Conservation (phyloP, 2,113 vertebrate genomes). For the Toxotes chatareus region DNA sequence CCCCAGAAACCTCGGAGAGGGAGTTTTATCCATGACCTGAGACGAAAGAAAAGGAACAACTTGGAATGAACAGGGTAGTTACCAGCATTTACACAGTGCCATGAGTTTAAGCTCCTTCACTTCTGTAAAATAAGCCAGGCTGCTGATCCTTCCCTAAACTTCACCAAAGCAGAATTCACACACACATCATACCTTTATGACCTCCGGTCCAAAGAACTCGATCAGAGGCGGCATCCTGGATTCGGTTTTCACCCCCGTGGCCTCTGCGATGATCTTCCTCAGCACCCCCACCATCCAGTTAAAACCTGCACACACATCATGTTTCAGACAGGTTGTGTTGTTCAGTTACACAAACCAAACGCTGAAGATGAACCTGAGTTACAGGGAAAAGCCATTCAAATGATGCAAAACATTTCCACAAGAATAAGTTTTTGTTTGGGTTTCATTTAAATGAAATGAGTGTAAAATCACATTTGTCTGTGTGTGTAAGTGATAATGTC, state of each 20-base stretch:
- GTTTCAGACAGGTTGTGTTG: neutral
- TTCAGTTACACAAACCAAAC: too few species aligned
- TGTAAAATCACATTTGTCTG: too few species aligned
- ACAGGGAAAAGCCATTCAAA: too few species aligned
- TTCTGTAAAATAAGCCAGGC: too few species aligned
- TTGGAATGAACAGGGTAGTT: neutral
- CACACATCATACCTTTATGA: constrained; percentile 56
- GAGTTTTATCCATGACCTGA: constrained; percentile 54
- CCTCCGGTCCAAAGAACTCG: constrained; percentile 70
- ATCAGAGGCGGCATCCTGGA: constrained; percentile 59
- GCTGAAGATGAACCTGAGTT: too few species aligned
- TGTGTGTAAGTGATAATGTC: neutral
- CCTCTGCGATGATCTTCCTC: constrained; percentile 63
- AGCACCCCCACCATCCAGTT: constrained; percentile 80
- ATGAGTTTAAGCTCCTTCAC: too few species aligned
- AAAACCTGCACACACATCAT: constrained; percentile 62
- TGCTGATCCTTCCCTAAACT: too few species aligned
- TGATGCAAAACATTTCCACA: too few species aligned
- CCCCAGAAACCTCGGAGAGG: constrained; percentile 74
- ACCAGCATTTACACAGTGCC: too few species aligned
- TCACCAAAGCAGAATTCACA: neutral
- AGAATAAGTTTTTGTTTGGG: too few species aligned
- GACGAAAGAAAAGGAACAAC: neutral
- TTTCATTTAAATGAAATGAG: too few species aligned
- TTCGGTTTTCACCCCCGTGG: constrained; percentile 31